Evolutionary conservation across 2,797 vertebrate genomes (phyloP), one percentile per base, ranked within the genome.

Genomic region (Gephyroberyx darwinii): DNA sequence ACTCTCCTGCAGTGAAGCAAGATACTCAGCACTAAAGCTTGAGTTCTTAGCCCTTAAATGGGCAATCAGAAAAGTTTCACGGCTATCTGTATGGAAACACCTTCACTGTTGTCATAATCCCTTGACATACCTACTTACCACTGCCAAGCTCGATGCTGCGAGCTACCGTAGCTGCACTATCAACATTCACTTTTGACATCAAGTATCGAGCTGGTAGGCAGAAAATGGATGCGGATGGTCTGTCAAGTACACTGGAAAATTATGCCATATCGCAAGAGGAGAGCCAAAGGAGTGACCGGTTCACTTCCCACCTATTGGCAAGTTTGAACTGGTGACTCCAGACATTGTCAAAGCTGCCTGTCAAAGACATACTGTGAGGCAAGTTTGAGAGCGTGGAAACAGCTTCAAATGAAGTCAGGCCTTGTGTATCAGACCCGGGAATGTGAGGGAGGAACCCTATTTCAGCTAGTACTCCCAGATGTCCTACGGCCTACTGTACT

Each of bases 391-490:
- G 31, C 4, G 31, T 33, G 31, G 31, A 33, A 33, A 33, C 56
- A 26, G 13, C 52, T 78, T 52, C 64, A 62, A 35, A 41, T 78
- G 13, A 4, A 26, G 4, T 30, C 74, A 20, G 20, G 43, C 8
- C 5, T 74, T 13, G 26, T 78, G 2, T 69, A 69, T 31, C 33
- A 58, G 10, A 30, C 30, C 33, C 17, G 65, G 1, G 64, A 78
- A 65, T 57, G 31, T 7, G 53, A 35, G 4, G 8, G 17, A 19
- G 4, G 43, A 13, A 53, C 45, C 14, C 6, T 7, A 1, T 69
- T 65, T 19, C 70, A 74, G 26, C 48, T 78, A 5, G 71, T 69
- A 0, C 37, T 74, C 4, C 56, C 72, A 61, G 37, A 26, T 16
- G 47, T 45, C 5, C 30, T 69, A 5, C 17, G 50, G n/a, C 2